Conservation (phyloP, 2,113 vertebrate genomes). For the Rattus norvegicus region DNA sequence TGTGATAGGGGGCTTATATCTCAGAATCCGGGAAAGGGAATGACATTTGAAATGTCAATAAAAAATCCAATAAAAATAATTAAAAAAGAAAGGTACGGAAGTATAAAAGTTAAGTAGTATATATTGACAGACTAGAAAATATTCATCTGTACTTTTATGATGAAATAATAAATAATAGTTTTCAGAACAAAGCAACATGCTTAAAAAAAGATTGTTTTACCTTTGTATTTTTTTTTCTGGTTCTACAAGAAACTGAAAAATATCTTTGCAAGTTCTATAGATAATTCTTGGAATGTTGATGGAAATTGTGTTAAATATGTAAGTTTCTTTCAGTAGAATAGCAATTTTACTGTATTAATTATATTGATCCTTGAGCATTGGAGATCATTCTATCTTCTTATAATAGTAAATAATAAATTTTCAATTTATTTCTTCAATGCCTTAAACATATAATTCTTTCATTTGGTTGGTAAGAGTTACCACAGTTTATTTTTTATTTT, state of each 20-base stretch:
- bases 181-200: too few relatives aligned
- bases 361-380: not conserved
- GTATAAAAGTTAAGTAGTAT: too few relatives aligned
- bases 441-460: not conserved
- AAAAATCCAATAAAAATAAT: too few relatives aligned
- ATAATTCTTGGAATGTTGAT: not conserved
- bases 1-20: too few relatives aligned
- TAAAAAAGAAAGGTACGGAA: too few relatives aligned
- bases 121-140: too few relatives aligned
- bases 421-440: not conserved
- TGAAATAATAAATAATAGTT: too few relatives aligned
- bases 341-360: not conserved
- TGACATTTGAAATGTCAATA: too few relatives aligned
- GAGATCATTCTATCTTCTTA: not conserved
- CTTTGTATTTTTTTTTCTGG: not conserved
- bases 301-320: not conserved
- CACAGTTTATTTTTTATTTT: not conserved
- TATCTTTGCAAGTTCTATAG: not conserved
- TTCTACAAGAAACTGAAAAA: not conserved
- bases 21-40: too few relatives aligned
- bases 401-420: not conserved
- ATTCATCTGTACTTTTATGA: too few relatives aligned
- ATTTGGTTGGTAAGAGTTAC: not conserved
- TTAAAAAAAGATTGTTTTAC: not conserved
- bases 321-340: not conserved